phyloP scores from a whole-genome alignment of 2,888 invertebrate genomes.

The Habrosyne pyritoides region DNA sequence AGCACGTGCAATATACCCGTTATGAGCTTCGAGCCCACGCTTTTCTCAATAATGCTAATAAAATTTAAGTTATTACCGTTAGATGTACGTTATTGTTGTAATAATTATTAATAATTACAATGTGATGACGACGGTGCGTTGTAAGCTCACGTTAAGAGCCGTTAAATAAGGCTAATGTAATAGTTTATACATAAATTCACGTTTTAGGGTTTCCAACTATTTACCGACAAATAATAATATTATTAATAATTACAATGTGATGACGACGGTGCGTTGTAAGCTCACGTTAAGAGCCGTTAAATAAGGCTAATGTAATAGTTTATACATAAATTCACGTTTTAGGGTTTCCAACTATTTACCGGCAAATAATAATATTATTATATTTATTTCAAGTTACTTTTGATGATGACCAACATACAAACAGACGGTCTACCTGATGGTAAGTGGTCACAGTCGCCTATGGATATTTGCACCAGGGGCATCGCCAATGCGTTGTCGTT shows the following conservation, averaged over 20 bases:
- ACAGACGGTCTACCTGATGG: no score
- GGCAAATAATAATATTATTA: no score
- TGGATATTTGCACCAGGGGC: no score
- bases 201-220: background rate
- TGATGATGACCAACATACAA: no score
- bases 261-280: background rate
- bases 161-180: background rate
- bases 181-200: background rate
- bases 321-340: background rate
- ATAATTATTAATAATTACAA: conserved; percentile 29
- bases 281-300: conserved; percentile 4
- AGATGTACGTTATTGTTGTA: conserved; percentile 26
- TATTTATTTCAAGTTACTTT: no score
- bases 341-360: no score
- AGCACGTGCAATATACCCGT: conserved; percentile 19
- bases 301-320: background rate
- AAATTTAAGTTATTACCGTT: conserved; percentile 32
- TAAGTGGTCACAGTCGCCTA: no score
- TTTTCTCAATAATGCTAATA: conserved; percentile 23
- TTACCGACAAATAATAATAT: no score
- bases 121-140: background rate
- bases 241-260: conserved; percentile 20
- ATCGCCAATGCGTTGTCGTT: no score
- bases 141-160: conserved; percentile 3
- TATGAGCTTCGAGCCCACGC: conserved; percentile 31